Base-by-base conservation (phyloP, 2,113 vertebrate species). In the Scatophagus argus region DNA sequence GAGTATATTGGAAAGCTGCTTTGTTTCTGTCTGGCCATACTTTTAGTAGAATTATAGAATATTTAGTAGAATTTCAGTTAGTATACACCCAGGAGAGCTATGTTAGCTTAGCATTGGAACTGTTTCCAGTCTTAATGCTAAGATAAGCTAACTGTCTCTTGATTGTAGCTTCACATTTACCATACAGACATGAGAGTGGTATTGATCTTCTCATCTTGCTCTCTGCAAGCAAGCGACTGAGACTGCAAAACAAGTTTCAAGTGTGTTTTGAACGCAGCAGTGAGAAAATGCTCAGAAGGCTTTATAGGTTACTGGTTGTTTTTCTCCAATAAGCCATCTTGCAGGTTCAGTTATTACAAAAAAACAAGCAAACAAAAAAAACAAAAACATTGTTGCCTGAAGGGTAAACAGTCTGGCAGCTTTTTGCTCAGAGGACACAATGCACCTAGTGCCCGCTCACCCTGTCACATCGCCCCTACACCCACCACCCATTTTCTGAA, bases 401-500 rank as follows among this genome's bases (percentile, higher is more conserved):
- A 84, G 79, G 65, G 23, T 83, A 74, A 87, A 80, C 72, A 79
- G 31, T 84, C 75, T 66, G 49, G 64, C 80, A 67, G 77, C 29
- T 49, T 63, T 49, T 66, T 71, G 65, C 71, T 83, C 10, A 38
- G 51, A 79, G 81, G 70, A 87, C 80, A 82, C 54, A 69, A 17
- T 86, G 79, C 77, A 81, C 74, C 87, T 82, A 73, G 74, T 60
- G 77, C 79, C 47, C 21, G 31, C 62, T 81, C 71, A 47, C 73
- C 56, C 64, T 62, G 76, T 67, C 76, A 75, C 68, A 77, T 68
- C 38, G 38, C 64, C 71, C 71, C 39, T 51, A 70, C 85, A 66
- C 87, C 82, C 86, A 83, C 84, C 38, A 46, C 76, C 82, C 87
- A 88, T 81, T 90, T 82, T 79, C 62, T 31, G 16, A 83, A 89